Percentiles rank a stretch among this genome's conserved stretches.
Evolutionary conservation across 2,113 vertebrate species (phyloP).

Genomic region (Mola mola): DNA sequence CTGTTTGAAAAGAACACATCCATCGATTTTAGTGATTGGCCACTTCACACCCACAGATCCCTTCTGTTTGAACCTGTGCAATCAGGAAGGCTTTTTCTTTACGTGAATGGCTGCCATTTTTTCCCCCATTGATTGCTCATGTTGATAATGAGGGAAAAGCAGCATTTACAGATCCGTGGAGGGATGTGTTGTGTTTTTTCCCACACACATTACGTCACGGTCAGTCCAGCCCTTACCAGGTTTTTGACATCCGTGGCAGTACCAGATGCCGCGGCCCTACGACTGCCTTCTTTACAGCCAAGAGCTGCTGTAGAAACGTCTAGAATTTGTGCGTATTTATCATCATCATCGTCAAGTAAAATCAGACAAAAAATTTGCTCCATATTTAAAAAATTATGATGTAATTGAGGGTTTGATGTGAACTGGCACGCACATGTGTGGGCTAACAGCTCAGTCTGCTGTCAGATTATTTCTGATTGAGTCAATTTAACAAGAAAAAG

Average conservation of each 20-base stretch:
- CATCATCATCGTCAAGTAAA: slow-evolving; percentile 3
- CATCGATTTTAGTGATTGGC: slow-evolving; percentile 75
- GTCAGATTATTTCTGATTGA: slow-evolving; percentile 54
- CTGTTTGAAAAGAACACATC: slow-evolving; percentile 38
- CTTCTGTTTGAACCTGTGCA: slow-evolving; percentile 67
- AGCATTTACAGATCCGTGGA: slow-evolving; percentile 39
- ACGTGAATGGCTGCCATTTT: slow-evolving; percentile 65
- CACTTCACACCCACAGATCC: slow-evolving; percentile 68
- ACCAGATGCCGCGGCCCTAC: slow-evolving; percentile 69
- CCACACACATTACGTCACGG: slow-evolving; percentile 54
- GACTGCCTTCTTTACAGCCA: slow-evolving; percentile 61
- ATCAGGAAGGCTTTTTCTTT: slow-evolving; percentile 66
- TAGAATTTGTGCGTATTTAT: no score
- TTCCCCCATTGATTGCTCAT: slow-evolving; percentile 65
- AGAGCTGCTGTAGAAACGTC: slow-evolving; percentile 66
- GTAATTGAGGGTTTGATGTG: slow-evolving; percentile 4
- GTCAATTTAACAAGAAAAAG: slow-evolving; percentile 52
- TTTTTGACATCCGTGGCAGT: slow-evolving; percentile 65
- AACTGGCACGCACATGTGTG: slow-evolving; percentile 3
- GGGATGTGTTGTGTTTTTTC: slow-evolving; percentile 59
- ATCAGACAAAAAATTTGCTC: no score
- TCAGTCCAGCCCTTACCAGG: slow-evolving; percentile 32
- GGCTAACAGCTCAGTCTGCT: slow-evolving; percentile 1
- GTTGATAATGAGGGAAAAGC: slow-evolving; percentile 65
- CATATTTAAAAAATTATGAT: no score